These are phyloP conservation scores for Macroglossus sobrinus DNA, from an alignment of 2,113 vertebrate genomes.

Conservation along the genomic window DNA sequence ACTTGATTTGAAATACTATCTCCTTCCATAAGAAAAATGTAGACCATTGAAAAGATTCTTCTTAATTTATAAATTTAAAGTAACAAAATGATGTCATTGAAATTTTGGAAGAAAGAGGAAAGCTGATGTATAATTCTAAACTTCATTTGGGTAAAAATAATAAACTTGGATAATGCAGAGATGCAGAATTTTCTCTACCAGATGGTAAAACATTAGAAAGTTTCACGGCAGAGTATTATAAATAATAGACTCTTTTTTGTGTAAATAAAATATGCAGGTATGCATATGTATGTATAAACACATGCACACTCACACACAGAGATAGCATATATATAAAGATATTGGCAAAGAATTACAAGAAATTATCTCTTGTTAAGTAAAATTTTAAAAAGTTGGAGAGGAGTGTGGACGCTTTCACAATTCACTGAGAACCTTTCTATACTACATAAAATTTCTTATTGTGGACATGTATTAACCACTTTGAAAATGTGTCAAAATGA, in stretches of 20 bases:
- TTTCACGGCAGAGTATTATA: not conserved
- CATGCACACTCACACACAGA: not conserved
- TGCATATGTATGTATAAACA: not conserved
- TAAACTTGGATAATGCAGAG: too few species aligned
- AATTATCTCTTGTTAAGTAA: not conserved
- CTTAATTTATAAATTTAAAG: not conserved
- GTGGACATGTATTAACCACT: not conserved
- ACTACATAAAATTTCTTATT: not conserved
- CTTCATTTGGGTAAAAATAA: too few species aligned
- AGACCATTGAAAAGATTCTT: not conserved
- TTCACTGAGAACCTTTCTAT: not conserved
- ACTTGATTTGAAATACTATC: not conserved
- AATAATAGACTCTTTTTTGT: not conserved
- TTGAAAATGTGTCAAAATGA: not conserved
- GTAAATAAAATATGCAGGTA: not conserved
- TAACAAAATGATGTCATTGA: not conserved
- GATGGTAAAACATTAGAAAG: not conserved
- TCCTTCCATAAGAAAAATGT: not conserved
- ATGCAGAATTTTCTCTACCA: not conserved
- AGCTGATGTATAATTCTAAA: too few species aligned
- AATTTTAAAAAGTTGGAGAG: not conserved
- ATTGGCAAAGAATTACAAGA: not conserved
- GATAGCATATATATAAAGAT: not conserved
- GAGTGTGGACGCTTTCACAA: too few species aligned
- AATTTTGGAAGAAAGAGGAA: not conserved